Conservation (phyloP, 1,140 invertebrate species). For the Coboldia fuscipes region DNA sequence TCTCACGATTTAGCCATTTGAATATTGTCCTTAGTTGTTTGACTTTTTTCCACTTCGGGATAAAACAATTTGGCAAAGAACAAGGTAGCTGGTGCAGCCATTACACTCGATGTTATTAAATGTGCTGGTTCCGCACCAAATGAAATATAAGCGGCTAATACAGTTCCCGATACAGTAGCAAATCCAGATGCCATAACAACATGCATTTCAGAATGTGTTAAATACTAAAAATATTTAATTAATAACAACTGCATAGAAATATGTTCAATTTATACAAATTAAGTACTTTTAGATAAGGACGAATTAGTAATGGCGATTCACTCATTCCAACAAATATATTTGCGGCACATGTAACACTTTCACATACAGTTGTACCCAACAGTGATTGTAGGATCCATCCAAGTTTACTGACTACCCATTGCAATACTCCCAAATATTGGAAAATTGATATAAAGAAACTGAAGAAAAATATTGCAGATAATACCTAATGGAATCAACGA, state of each 20-base stretch:
- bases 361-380: slow-evolving; percentile 73
- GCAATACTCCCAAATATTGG: slow-evolving; percentile 74
- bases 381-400: slow-evolving; percentile 50
- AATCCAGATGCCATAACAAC: slow-evolving; percentile 86
- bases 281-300: slow-evolving; percentile 44
- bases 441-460: slow-evolving; percentile 70
- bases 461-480: slow-evolving; percentile 81
- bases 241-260: not conserved
- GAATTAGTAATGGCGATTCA: slow-evolving; percentile 74
- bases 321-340: slow-evolving; percentile 82
- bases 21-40: slow-evolving; percentile 44
- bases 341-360: slow-evolving; percentile 74
- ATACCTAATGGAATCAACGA: slow-evolving; percentile 26
- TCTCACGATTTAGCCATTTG: slow-evolving; percentile 37
- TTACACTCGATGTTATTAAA: slow-evolving; percentile 75
- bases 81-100: slow-evolving; percentile 84
- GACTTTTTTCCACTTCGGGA: slow-evolving; percentile 64
- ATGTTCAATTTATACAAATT: not conserved
- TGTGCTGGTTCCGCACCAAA: slow-evolving; percentile 70
- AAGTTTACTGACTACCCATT: slow-evolving; percentile 64
- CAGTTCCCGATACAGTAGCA: slow-evolving; percentile 80
- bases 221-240: slow-evolving; percentile 14
- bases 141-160: slow-evolving; percentile 76
- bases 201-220: slow-evolving; percentile 82
- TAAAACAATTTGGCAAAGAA: slow-evolving; percentile 76